Evolutionary conservation across 1,140 invertebrate species (phyloP), one percentile per base, ranked within the genome.

Genomic region (Saxidomus purpurata): DNA sequence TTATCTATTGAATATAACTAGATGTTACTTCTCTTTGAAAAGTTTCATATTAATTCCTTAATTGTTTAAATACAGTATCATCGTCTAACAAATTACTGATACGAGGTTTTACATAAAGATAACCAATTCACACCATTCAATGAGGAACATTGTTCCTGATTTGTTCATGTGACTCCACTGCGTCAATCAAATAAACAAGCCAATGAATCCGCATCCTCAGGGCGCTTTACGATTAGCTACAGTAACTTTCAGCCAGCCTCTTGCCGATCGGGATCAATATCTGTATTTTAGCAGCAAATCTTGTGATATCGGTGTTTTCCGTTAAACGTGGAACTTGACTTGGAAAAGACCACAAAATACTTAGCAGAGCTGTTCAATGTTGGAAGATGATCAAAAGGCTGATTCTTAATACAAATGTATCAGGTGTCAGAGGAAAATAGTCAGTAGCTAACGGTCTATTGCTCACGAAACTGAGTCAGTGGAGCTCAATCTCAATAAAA

Each of bases 121-220:
- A 80, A 43, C 47, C 49, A 31, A 67, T 71, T 80, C 86, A 71
- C 76, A 67, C 85, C 36, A 63, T 61, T 59, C 74, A 79, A 49
- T 63, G 28, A 6, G 15, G 74, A 87, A 79, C 71, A 52, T 47
- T 63, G n/a, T 81, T 88, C 76, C 49, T 88, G 86, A 88, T 88
- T 88, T 88, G 86, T 55, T 87, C 71, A 55, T 49, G 52, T 55
- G 61, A 55, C 52, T 67, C 52, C 77, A 19, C 43, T 43, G 47
- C 71, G 86, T 88, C 86, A 88, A 69, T 88, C 86, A 88, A 80
- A 81, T 59, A 81, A 88, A 88, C 55, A 88, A 88, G 86, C 86
- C 86, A 88, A 88, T 88, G 76, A 88, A 69, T 80, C 76, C 28
- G 55, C 76, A 69, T 80, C 86, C 86, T 88, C 86, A 38, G 59